A percentile compares a stretch with the other conserved stretches of the same genome.
phyloP scores from a whole-genome alignment of 2,888 invertebrate species.

The Drosophila monieri region DNA sequence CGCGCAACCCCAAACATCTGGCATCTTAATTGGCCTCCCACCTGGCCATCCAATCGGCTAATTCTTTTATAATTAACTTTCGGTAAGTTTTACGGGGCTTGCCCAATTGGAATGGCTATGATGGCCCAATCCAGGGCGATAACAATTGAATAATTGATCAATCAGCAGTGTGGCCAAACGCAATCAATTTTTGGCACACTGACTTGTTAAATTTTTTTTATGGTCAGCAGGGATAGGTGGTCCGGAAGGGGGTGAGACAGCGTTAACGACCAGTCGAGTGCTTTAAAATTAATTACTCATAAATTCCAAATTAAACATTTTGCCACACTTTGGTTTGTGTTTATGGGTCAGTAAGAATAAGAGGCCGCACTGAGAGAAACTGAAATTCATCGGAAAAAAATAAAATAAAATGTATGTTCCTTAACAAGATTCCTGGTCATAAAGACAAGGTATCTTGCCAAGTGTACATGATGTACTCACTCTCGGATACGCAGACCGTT shows the following conservation, averaged over 20 bases:
- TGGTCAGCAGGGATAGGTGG: constrained; percentile 6
- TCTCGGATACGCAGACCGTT: constrained; percentile 41
- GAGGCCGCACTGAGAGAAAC: constrained; percentile 3
- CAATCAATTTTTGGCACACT: constrained; percentile 56
- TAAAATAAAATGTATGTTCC: neutral
- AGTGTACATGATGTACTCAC: constrained; percentile 28
- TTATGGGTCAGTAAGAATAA: constrained; percentile 58
- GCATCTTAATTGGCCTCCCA: constrained; percentile 1
- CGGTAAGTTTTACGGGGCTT: constrained; percentile 18
- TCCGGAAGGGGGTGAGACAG: neutral
- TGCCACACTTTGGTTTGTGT: constrained; percentile 67
- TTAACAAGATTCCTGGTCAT: neutral
- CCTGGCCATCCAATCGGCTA: neutral
- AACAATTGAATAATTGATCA: constrained; percentile 60
- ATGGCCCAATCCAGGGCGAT: constrained; percentile 34
- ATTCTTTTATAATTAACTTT: constrained; percentile 29
- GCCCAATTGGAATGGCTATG: constrained; percentile 4
- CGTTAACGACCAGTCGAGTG: constrained; percentile 41
- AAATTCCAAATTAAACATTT: constrained; percentile 78
- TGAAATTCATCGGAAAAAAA: neutral
- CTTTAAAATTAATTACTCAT: constrained; percentile 80
- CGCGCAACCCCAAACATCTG: neutral
- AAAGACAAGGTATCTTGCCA: neutral
- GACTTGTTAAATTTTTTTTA: constrained; percentile 51
- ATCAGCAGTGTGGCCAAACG: constrained; percentile 51